Percentiles rank a stretch among this genome's conserved stretches.
Conservation (phyloP, 2,797 vertebrate genomes). For the Myotis planiceps region DNA sequence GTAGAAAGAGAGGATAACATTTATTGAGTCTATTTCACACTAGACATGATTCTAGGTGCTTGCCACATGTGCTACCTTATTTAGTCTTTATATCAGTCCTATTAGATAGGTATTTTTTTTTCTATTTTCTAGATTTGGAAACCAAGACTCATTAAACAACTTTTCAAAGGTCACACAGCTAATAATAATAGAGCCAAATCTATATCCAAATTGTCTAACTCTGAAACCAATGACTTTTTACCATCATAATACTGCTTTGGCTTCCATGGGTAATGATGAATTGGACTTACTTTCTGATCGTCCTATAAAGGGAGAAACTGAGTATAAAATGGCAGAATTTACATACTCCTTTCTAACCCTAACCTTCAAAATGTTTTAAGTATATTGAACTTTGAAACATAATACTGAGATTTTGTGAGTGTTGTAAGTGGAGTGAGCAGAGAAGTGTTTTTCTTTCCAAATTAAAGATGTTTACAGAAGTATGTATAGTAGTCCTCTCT, state of each 20-base stretch:
- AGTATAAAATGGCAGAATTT: conserved; percentile 20
- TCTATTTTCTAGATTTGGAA: conserved; percentile 36
- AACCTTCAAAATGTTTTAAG: conserved; percentile 21
- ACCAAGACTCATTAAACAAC: neutral
- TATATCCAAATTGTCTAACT: neutral
- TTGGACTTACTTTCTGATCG: neutral
- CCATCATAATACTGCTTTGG: neutral
- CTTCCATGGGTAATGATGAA: neutral
- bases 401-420: neutral
- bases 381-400: conserved; percentile 39
- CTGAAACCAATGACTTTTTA: neutral
- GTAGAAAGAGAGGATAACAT: neutral
- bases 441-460: conserved; percentile 18
- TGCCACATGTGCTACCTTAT: neutral
- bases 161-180: neutral
- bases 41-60: neutral
- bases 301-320: neutral
- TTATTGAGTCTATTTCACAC: neutral
- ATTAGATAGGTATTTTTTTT: conserved; percentile 23
- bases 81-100: neutral
- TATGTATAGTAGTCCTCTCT: neutral
- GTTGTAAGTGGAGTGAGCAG: neutral
- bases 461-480: conserved; percentile 31
- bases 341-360: conserved; percentile 31
- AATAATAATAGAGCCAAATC: neutral